Evolutionary conservation across 2,797 vertebrate genomes (phyloP).

Genomic region (Scolopax rusticola): DNA sequence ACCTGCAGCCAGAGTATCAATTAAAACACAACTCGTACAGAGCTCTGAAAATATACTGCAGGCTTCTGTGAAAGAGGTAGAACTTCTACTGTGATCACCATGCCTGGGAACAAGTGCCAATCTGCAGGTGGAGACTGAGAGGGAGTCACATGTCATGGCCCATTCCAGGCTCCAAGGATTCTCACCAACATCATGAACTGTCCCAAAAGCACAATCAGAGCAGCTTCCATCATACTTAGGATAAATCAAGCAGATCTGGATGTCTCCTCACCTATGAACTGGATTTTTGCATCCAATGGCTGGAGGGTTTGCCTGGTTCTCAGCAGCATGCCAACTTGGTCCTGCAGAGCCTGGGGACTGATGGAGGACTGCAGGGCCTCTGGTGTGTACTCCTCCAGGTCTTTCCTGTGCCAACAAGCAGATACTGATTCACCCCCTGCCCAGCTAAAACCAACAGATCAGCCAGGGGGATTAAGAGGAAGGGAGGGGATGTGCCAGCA

Average conservation of each 20-base stretch:
- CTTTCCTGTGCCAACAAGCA: slow-evolving; percentile 67
- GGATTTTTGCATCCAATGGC: slow-evolving; percentile 72
- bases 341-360: slow-evolving; percentile 15
- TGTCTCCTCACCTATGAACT: slow-evolving; percentile 78
- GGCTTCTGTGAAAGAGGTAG: neutral
- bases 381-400: slow-evolving; percentile 72
- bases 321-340: slow-evolving; percentile 39
- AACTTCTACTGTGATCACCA: neutral
- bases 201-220: neutral
- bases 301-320: slow-evolving; percentile 9
- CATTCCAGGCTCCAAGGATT: neutral
- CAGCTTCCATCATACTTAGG: neutral
- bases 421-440: neutral
- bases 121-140: neutral
- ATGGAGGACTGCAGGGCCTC: slow-evolving; percentile 36
- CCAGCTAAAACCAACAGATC: neutral
- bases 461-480: neutral
- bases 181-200: neutral
- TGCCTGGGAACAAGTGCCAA: neutral
- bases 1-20: neutral
- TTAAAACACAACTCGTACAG: neutral
- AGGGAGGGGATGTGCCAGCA: neutral
- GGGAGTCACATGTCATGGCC: neutral
- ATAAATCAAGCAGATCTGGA: neutral
- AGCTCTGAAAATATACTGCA: neutral